Evolutionary conservation across 2,113 vertebrate genomes (phyloP).

Genomic region (Trichomycterus rosablanca): DNA sequence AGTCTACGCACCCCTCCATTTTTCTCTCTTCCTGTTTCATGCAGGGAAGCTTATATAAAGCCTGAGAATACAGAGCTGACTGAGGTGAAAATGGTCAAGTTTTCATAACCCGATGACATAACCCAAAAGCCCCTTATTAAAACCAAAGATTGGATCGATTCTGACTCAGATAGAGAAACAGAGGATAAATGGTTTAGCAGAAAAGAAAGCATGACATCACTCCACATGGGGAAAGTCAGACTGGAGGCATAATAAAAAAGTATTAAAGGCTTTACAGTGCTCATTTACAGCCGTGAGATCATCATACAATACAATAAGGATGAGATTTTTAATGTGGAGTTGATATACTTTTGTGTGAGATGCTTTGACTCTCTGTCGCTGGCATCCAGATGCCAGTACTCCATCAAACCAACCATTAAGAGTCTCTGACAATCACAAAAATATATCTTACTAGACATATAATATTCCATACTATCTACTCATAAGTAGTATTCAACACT

Average conservation of each 20-base stretch:
- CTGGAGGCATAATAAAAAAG: not conserved
- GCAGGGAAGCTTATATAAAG: slow-evolving; percentile 5
- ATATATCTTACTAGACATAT: no score
- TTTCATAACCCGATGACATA: slow-evolving; percentile 17
- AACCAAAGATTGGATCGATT: slow-evolving; percentile 12
- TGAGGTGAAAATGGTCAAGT: not conserved
- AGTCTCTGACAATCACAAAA: no score
- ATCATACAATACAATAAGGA: slow-evolving; percentile 1
- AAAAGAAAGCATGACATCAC: slow-evolving; percentile 32
- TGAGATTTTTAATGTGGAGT: no score
- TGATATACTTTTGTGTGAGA: no score
- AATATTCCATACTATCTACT: no score
- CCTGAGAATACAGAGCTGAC: not conserved
- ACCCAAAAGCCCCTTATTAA: not conserved
- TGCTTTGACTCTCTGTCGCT: no score
- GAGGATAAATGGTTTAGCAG: slow-evolving; percentile 1
- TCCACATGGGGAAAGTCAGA: slow-evolving; percentile 1
- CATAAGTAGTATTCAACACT: no score
- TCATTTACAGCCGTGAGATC: slow-evolving; percentile 27
- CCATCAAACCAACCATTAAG: no score
- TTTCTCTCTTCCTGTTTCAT: slow-evolving; percentile 15
- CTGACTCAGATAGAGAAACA: slow-evolving; percentile 10
- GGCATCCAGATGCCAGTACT: no score
- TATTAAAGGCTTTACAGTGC: slow-evolving; percentile 19
- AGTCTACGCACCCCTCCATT: slow-evolving; percentile 11